Evolutionary conservation across 2,113 vertebrate genomes (phyloP), one percentile per base, ranked within the genome.

Genomic region (Etheostoma cragini): DNA sequence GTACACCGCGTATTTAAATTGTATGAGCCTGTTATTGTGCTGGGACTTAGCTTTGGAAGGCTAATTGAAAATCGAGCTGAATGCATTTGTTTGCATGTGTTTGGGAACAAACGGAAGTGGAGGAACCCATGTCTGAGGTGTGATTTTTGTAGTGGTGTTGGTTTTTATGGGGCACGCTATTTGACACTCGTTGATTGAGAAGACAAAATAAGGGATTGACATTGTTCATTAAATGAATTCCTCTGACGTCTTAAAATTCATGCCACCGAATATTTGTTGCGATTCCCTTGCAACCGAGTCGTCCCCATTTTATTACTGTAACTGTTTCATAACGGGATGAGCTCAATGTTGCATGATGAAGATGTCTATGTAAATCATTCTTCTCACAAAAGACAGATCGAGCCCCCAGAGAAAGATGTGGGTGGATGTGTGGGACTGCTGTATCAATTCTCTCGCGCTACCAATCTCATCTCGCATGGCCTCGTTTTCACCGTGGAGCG

Each of bases 1-100:
- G 81, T 78, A 71, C 77, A 63, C 68, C 35, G 65, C 81, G 58
- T 73, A 92, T 92, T 89, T 92, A 88, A 91, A 94, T 94, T 92
- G 77, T 87, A 92, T 92, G 90, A 92, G 89, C 80, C 63, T 83
- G 63, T 81, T 84, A 86, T 89, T 88, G 76, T 87, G 83, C 63
- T 75, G 58, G 75, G 67, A 87, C 84, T 91, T 90, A 56, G 61
- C 81, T 74, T 70, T 80, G 66, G 84, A 82, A 71, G 83, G 78
- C 72, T 91, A 91, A 93, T 92, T 87, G 76, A 85, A 90, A 90
- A 87, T 61, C 46, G 54, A 86, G 71, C 69, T 78, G 52, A 84
- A 88, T 77, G 49, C 30, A 67, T 85, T 68, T 75, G 68, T 83
- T 72, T 86, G 17, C 46, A 16, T 56, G 35, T 67, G 61, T 72